phyloP scores from a whole-genome alignment of 2,797 vertebrate species.

The Melanotaenia parkinsoni region DNA sequence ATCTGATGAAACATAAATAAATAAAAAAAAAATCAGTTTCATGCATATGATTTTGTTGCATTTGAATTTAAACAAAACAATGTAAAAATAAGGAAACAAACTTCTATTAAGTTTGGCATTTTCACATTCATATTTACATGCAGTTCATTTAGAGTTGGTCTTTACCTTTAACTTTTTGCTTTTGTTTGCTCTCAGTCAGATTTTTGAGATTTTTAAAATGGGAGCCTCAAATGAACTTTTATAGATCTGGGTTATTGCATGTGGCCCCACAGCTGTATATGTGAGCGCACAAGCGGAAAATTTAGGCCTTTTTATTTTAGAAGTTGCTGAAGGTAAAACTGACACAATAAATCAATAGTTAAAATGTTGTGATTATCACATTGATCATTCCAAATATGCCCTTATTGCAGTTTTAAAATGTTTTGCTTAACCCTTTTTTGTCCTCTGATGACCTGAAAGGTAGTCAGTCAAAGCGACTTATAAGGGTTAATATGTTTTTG shows the following conservation, averaged over 20 bases:
- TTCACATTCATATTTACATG: background rate
- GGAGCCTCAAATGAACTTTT: too few species aligned
- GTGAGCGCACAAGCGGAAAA: too few species aligned
- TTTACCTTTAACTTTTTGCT: background rate
- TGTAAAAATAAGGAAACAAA: background rate
- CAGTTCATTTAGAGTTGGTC: background rate
- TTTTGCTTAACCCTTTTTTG: too few species aligned
- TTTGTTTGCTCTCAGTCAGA: too few species aligned
- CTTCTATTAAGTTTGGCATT: background rate
- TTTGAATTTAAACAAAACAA: slow-evolving; percentile 1
- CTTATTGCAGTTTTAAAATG: background rate
- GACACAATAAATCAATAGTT: background rate
- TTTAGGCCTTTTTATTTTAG: too few species aligned
- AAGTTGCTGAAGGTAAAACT: too few species aligned
- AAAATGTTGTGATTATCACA: background rate
- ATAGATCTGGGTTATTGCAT: too few species aligned
- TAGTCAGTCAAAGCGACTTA: too few species aligned
- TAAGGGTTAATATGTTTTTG: background rate
- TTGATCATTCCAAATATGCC: too few species aligned
- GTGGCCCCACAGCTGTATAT: too few species aligned
- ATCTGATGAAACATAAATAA: background rate
- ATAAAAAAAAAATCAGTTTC: background rate
- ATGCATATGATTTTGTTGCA: slow-evolving; percentile 1
- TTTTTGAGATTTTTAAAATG: too few species aligned
- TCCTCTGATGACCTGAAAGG: too few species aligned